A percentile compares a stretch with the other conserved stretches of the same genome.
Conservation (phyloP, 2,797 vertebrate species). For the Spheniscus humboldti region DNA sequence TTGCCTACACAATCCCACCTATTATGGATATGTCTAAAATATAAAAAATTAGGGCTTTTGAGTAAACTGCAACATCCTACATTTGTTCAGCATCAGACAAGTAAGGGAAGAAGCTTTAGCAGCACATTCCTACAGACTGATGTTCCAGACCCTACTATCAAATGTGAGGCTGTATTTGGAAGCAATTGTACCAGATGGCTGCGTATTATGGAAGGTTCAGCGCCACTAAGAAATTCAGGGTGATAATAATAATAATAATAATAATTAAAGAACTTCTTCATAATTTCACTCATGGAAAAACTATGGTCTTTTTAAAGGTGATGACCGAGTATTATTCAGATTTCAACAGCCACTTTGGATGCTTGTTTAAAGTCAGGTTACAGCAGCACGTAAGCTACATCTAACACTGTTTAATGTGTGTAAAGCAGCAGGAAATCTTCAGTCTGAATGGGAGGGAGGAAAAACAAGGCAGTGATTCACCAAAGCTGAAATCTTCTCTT, state of each 20-base stretch:
- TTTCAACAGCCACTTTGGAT: constrained; percentile 32
- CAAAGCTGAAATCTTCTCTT: neutral
- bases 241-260: constrained; percentile 23
- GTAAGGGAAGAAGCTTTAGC: constrained; percentile 54
- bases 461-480: neutral
- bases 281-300: constrained; percentile 24
- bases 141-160: constrained; percentile 60
- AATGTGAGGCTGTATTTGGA: constrained; percentile 34
- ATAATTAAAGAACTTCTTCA: constrained; percentile 28
- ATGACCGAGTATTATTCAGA: constrained; percentile 42
- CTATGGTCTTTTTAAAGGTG: constrained; percentile 9
- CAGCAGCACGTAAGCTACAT: neutral
- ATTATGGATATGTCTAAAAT: neutral
- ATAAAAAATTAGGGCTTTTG: neutral
- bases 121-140: constrained; percentile 33
- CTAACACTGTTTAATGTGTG: neutral
- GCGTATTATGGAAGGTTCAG: constrained; percentile 25
- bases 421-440: neutral
- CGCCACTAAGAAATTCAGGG: constrained; percentile 1
- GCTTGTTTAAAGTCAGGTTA: neutral
- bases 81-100: constrained; percentile 55
- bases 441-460: neutral
- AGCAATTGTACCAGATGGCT: constrained; percentile 34
- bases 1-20: neutral
- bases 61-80: constrained; percentile 41